Percentiles rank a stretch among this genome's conserved stretches.
Evolutionary conservation across 1,140 invertebrate species (phyloP).

Genomic region (Drosophila ogumai): DNA sequence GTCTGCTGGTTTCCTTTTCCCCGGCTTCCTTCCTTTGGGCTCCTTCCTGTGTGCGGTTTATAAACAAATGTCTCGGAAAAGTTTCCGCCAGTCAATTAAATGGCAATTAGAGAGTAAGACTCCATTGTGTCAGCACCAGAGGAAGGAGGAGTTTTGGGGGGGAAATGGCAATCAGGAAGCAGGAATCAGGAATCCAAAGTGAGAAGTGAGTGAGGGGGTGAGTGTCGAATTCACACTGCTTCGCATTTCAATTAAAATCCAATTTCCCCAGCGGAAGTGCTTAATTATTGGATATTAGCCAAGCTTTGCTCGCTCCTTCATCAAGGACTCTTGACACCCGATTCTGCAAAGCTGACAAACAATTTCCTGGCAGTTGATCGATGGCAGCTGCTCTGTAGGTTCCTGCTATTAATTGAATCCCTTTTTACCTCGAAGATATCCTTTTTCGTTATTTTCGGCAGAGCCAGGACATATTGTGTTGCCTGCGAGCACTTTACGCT

Average conservation of each 20-base stretch:
- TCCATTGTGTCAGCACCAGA: conserved; percentile 35
- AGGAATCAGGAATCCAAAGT: background rate
- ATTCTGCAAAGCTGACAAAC: conserved; percentile 42
- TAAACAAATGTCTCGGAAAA: conserved; percentile 67
- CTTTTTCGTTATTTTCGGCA: conserved; percentile 10
- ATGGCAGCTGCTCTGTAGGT: conserved; percentile 1
- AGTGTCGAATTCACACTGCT: conserved; percentile 45
- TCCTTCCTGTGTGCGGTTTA: conserved; percentile 53
- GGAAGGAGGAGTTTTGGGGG: conserved; percentile 1
- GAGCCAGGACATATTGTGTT: conserved; percentile 4
- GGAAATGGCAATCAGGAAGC: background rate
- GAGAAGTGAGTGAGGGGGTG: background rate
- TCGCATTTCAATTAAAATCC: conserved; percentile 60
- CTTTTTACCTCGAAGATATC: conserved; percentile 4
- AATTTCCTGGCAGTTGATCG: conserved; percentile 48
- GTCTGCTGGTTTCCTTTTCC: conserved; percentile 18
- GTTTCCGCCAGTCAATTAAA: conserved; percentile 69
- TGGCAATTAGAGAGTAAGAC: conserved; percentile 58
- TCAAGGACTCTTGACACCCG: conserved; percentile 46
- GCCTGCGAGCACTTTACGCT: conserved; percentile 62
- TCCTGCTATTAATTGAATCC: conserved; percentile 35
- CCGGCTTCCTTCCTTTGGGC: background rate
- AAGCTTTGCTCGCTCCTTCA: conserved; percentile 30
- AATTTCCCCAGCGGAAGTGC: conserved; percentile 55
- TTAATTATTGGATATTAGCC: conserved; percentile 56